A percentile compares a stretch with the other conserved stretches of the same genome.
Conservation (phyloP, 2,113 vertebrate species). For the Tapirus terrestris region DNA sequence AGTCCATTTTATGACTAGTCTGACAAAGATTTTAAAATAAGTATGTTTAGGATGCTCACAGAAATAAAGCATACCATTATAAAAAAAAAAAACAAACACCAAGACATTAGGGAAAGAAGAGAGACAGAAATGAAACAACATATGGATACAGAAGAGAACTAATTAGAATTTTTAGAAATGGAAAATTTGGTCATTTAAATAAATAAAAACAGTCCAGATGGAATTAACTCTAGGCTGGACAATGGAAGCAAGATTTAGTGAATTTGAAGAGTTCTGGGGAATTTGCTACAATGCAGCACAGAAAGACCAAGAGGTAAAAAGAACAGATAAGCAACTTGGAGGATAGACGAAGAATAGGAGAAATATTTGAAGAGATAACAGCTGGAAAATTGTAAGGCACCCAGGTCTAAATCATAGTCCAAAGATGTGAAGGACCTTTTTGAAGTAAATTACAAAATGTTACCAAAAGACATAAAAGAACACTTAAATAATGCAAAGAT, state of each 20-base stretch:
- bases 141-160: neutral
- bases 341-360: neutral
- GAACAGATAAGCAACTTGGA: neutral
- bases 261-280: neutral
- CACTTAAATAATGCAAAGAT: neutral
- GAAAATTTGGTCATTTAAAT: neutral
- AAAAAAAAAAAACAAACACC: neutral
- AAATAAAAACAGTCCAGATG: neutral
- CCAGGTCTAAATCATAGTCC: neutral
- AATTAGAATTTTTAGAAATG: neutral
- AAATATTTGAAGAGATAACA: neutral
- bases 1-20: neutral
- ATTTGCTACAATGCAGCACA: neutral
- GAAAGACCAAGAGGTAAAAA: neutral
- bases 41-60: neutral
- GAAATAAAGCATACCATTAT: neutral
- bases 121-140: neutral
- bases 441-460: neutral
- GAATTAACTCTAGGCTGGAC: neutral
- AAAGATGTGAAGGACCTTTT: neutral
- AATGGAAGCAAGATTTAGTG: neutral
- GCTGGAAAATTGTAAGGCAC: neutral
- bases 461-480: neutral
- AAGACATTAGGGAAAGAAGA: neutral
- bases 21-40: constrained; percentile 1